Base-by-base conservation (phyloP, 2,888 invertebrate species). In the Dicycla oo region DNA sequence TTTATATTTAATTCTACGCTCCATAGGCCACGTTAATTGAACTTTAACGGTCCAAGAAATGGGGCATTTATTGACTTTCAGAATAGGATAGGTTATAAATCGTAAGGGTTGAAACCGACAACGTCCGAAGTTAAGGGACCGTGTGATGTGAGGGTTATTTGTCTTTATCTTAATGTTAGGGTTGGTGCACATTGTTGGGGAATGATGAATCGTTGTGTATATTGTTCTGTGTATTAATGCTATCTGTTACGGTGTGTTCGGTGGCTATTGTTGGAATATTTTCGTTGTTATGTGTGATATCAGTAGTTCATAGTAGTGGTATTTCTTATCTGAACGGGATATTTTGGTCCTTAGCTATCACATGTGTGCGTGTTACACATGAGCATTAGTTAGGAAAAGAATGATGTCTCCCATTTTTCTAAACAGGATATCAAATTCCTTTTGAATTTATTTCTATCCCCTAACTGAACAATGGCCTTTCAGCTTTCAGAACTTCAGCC, bases 1-100 rank as follows among this genome's bases (percentile, higher is more conserved):
- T 94, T 94, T 94, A 94, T 94, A 92, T 93, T 93, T 93, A 91
- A 94, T 94, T 91, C 90, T 90, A 88, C 92, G 94, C 89, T 88
- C 87, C 91, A 92, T 88, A 86, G 87, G 86, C 82, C 84, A 90
- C 89, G 92, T 93, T 94, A 94, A 94, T 94, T 94, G 93, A 94
- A 94, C 91, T 92, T 92, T 92, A 93, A 93, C 91, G 92, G 90
- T 84, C 85, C 88, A 91, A 92, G 91, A 87, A 92, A 92, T 90
- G 85, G 90, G 85, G 84, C 90, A 89, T 83, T 90, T 93, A 93
- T 92, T 92, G 90, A 91, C 91, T 91, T 90, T 91, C 87, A 84
- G 85, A 87, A 81, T 81, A 75, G 83, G 81, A 86, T 86, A 84
- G 81, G 82, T 82, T 86, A 87, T 88, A 86, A 88, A 91, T 89